Evolutionary conservation across 2,797 vertebrate genomes (phyloP).

Genomic region (Hyperoplus immaculatus): DNA sequence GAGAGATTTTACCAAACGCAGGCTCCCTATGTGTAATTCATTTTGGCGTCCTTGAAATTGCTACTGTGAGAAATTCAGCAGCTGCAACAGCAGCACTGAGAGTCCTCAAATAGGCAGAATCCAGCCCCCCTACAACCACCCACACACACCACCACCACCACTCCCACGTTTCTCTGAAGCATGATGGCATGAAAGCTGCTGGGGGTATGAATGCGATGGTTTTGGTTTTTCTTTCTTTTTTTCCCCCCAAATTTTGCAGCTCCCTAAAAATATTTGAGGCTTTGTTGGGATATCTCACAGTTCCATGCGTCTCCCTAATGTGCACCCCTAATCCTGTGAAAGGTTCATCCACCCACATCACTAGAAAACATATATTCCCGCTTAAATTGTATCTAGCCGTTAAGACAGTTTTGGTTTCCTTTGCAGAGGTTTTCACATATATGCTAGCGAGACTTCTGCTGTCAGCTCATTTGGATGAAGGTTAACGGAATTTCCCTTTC

Average conservation of each 20-base stretch:
- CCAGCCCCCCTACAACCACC: constrained; percentile 37
- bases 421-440: constrained; percentile 2
- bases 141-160: constrained; percentile 54
- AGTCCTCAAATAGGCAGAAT: constrained; percentile 68
- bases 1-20: constrained; percentile 76
- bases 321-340: constrained; percentile 54
- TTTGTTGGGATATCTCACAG: constrained; percentile 56
- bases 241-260: constrained; percentile 48
- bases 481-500: constrained; percentile 6
- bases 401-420: constrained; percentile 30
- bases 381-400: background rate
- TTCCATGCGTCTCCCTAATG: constrained; percentile 41
- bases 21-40: constrained; percentile 81
- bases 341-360: constrained; percentile 37
- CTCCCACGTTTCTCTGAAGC: constrained; percentile 68
- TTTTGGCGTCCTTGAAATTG: constrained; percentile 85
- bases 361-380: constrained; percentile 7
- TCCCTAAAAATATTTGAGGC: constrained; percentile 66
- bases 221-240: constrained; percentile 37
- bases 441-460: constrained; percentile 2
- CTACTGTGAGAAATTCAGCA: constrained; percentile 84
- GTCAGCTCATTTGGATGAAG: background rate
- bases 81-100: constrained; percentile 74
- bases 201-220: constrained; percentile 45
- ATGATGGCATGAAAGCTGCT: constrained; percentile 52